Conservation (phyloP, 2,113 vertebrate species). For the Lates calcarifer region DNA sequence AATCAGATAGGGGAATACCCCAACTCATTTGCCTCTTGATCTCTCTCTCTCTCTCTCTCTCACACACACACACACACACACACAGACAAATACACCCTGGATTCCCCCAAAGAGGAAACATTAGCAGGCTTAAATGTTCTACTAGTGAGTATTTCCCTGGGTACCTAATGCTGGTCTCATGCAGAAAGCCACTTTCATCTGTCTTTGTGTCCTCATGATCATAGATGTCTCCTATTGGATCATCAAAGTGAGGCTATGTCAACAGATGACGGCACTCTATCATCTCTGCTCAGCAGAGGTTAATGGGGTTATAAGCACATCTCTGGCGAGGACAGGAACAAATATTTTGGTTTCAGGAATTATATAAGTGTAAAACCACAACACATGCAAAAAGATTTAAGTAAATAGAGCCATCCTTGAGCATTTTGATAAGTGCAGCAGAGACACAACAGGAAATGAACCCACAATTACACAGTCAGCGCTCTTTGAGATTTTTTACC, state of each 20-base stretch:
- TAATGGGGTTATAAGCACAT: not conserved
- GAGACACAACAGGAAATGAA: conserved; percentile 2
- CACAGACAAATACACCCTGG: not conserved
- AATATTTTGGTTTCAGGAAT: not conserved
- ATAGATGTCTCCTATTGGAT: conserved; percentile 23
- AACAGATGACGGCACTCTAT: conserved; percentile 20
- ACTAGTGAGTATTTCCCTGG: conserved; percentile 64
- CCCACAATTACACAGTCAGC: too few relatives aligned
- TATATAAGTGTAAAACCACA: not conserved
- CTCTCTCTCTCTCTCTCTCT: not conserved
- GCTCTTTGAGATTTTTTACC: not conserved
- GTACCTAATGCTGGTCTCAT: conserved; percentile 57
- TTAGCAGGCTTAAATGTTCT: conserved; percentile 63
- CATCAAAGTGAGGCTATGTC: conserved; percentile 58
- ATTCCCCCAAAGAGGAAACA: conserved; percentile 68
- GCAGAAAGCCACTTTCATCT: conserved; percentile 73
- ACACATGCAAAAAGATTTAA: not conserved
- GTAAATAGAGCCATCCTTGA: not conserved
- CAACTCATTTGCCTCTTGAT: conserved; percentile 54
- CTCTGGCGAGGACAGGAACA: not conserved
- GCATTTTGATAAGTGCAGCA: not conserved
- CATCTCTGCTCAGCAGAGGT: conserved; percentile 5
- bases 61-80: conserved; percentile 3
- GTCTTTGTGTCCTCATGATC: conserved; percentile 34
- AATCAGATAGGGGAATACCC: conserved; percentile 74